Base-by-base conservation (phyloP, 2,797 vertebrate genomes). In the Cyprinella venusta region DNA sequence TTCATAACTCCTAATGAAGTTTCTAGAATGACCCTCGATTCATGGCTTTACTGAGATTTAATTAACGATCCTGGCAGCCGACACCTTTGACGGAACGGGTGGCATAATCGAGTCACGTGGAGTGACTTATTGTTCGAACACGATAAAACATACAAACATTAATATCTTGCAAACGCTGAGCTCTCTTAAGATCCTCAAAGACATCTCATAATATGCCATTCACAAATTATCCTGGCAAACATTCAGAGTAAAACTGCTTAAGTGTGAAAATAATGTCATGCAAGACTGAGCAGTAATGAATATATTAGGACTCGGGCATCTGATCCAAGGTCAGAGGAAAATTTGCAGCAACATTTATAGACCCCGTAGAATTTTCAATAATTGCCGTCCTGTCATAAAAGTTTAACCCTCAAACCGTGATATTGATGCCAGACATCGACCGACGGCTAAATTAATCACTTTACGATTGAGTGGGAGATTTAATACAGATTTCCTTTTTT, bases 281-380 rank as follows among this genome's bases (percentile, higher is more conserved):
- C 87, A 83, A 87, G 80, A 80, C 88, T 88, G 87, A 89, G 87
- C 88, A 88, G 86, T 87, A 89, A 89, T 89, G 88, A 88, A 88
- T 89, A 88, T 89, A 89, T 89, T 89, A 89, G 86, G 82, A 87
- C 76, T 79, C 87, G 82, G 88, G 88, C 88, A 87, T 92, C 92
- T 94, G 89, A 93, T 92, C 90, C 88, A 82, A 92, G 91, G 93
- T 92, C 92, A 88, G 91, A 90, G 90, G 87, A 87, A 91, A 92
- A 92, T 91, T 90, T 89, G 89, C 90, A 89, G 90, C 90, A 91
- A 90, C 90, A 93, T 93, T 92, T 93, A 93, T 91, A 92, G 89
- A 92, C 92, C 90, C 90, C 91, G 93, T 94, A 91, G 93, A 95
- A 93, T 94, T 92, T 89, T 93, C 92, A 93, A 93, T 94, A 93